Evolutionary conservation across 2,113 vertebrate genomes (phyloP), one percentile per base, ranked within the genome.

Genomic region (Calidris pugnax): DNA sequence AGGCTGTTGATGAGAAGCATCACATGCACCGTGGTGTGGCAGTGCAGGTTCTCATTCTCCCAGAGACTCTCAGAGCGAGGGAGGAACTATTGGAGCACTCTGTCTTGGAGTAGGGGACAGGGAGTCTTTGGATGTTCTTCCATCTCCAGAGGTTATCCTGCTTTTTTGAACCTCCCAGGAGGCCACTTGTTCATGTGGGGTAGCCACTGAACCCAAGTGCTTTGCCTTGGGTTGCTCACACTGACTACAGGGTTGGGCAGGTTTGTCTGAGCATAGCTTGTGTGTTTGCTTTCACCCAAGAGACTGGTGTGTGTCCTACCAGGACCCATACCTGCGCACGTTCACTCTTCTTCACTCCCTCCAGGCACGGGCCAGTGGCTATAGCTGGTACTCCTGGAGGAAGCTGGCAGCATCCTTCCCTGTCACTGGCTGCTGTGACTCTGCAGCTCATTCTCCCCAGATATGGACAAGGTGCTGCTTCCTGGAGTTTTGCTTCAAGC

Each of bases 341-440:
- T 18, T 50, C 5, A 2, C 37, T 50, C 19, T 56, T 69, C 62
- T 66, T 32, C 8, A 1, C 9, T n/a, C 59, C 15, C 33, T 59
- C 47, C 45, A 35, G 85, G 23, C 23, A 15, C 0, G 1, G 45
- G n/a, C 67, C 16, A 4, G 27, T 57, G 84, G 51, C 67, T 4
- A 0, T 30, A 48, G 37, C 53, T 21, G 57, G 43, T 41, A 4
- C 17, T 64, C 47, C 28, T 62, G 45, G 51, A 23, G 67, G 71
- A 24, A 41, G 28, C 27, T 73, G 81, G 30, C 35, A 62, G n/a
- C 47, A 2, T 35, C 28, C 2, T 50, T 41, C 47, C 18, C 16
- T 63, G 41, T n/a, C 12, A 0, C 10, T 37, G 51, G 20, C 22
- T 82, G 32, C 37, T 0, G 1, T 33, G 48, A 10, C 39, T 30